Evolutionary conservation across 2,113 vertebrate genomes (phyloP).

Genomic region (Oncorhynchus clarkii): DNA sequence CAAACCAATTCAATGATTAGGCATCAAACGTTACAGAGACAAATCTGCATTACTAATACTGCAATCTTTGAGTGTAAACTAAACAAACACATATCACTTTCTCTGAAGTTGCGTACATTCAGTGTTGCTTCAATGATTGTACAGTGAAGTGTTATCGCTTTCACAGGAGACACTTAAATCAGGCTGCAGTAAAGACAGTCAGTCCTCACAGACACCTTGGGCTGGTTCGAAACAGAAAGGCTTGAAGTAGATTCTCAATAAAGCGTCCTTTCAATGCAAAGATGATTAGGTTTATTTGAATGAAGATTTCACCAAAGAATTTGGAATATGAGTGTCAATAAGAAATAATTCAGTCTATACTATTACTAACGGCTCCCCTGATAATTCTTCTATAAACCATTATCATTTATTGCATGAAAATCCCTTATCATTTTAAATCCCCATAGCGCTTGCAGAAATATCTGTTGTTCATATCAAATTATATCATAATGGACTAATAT

Average conservation of each 20-base stretch:
- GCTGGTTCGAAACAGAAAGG: constrained; percentile 53
- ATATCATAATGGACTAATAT: constrained; percentile 11
- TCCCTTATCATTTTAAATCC: constrained; percentile 63
- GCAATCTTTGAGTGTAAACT: constrained; percentile 40
- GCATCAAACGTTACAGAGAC: constrained; percentile 44
- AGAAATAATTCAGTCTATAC: constrained; percentile 57
- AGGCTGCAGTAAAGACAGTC: constrained; percentile 39
- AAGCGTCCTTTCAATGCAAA: constrained; percentile 27
- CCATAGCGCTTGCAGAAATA: constrained; percentile 42
- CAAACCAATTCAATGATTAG: constrained; percentile 32
- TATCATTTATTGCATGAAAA: constrained; percentile 65
- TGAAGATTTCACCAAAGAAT: constrained; percentile 66
- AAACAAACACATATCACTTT: constrained; percentile 36
- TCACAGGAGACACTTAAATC: constrained; percentile 62
- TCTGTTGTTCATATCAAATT: constrained; percentile 61
- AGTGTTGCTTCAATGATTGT: constrained; percentile 65
- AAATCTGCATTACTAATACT: constrained; percentile 34
- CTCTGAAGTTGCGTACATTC: constrained; percentile 68
- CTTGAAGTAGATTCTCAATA: constrained; percentile 41
- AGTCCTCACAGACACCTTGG: constrained; percentile 41
- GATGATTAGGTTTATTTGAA: constrained; percentile 61
- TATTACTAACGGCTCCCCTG: constrained; percentile 55
- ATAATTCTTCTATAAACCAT: constrained; percentile 68
- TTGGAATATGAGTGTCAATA: constrained; percentile 67
- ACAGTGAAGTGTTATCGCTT: constrained; percentile 63